phyloP scores from a whole-genome alignment of 2,888 invertebrate species.

The Ornithoptera priamus region DNA sequence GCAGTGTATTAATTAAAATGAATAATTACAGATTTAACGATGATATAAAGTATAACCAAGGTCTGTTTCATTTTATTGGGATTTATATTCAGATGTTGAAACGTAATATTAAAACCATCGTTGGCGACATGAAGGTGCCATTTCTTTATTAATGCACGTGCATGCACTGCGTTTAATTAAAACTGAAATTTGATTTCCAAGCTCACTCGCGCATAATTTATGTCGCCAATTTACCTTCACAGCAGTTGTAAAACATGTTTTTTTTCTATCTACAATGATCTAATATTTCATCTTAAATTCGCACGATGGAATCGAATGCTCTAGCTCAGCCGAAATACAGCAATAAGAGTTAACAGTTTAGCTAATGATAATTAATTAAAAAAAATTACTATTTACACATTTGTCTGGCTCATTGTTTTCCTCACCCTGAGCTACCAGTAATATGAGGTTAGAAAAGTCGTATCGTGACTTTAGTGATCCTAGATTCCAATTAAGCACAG shows the following conservation, averaged over 20 bases:
- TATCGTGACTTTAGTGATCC: too few relatives aligned
- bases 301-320: too few relatives aligned
- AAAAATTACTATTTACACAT: too few relatives aligned
- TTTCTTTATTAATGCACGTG: conserved; percentile 18
- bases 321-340: too few relatives aligned
- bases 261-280: too few relatives aligned
- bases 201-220: conserved; percentile 43
- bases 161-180: conserved; percentile 48
- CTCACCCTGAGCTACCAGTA: too few relatives aligned
- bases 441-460: too few relatives aligned
- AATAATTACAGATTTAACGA: conserved; percentile 51
- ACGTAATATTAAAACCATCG: conserved; percentile 15
- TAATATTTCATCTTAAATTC: too few relatives aligned
- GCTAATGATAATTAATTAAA: too few relatives aligned
- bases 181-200: conserved; percentile 43
- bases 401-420: too few relatives aligned
- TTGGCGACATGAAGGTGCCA: conserved; percentile 3
- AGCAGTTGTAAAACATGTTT: not conserved
- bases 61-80: conserved; percentile 59
- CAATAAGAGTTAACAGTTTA: too few relatives aligned
- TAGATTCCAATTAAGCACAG: too few relatives aligned
- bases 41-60: conserved; percentile 48
- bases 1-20: conserved; percentile 1
- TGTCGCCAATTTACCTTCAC: conserved; percentile 11
- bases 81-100: conserved; percentile 18